Conservation (phyloP, 2,113 vertebrate genomes). For the Pachyramphus minor region DNA sequence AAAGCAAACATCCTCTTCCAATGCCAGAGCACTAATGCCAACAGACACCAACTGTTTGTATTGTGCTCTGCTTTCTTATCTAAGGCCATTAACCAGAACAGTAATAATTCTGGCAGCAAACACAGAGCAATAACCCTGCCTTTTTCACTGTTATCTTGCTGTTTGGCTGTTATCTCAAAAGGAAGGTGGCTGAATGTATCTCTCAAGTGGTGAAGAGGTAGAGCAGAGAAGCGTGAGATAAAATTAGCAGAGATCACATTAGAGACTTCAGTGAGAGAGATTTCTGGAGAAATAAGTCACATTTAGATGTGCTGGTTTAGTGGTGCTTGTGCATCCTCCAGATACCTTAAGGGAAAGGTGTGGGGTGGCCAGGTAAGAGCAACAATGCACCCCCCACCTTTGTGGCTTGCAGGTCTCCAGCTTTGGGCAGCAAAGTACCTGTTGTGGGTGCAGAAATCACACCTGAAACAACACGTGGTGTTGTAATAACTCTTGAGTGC, state of each 20-base stretch:
- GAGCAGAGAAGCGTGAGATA: not conserved
- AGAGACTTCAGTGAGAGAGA: not conserved
- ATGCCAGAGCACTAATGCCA: not conserved
- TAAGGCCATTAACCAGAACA: not conserved
- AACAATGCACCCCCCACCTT: rapidly evolving
- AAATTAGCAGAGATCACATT: not conserved
- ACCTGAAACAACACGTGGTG: not conserved
- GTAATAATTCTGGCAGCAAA: not conserved
- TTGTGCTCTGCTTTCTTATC: not conserved
- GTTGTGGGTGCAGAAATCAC: not conserved
- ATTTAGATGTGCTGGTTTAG: not conserved
- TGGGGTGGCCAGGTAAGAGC: not conserved
- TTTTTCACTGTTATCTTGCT: not conserved
- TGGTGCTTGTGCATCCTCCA: not conserved
- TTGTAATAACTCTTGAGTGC: not conserved
- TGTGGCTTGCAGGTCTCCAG: not conserved
- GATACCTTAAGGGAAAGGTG: not conserved
- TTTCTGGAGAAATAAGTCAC: not conserved
- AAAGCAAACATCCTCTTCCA: not conserved
- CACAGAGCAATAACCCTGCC: not conserved
- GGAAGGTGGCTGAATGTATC: not conserved
- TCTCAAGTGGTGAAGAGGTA: not conserved
- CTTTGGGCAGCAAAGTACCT: not conserved
- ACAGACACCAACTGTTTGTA: not conserved
- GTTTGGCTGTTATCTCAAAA: not conserved